These are phyloP conservation scores for Channa striata DNA, from an alignment of 2,797 vertebrate genomes.

Conservation along the genomic window DNA sequence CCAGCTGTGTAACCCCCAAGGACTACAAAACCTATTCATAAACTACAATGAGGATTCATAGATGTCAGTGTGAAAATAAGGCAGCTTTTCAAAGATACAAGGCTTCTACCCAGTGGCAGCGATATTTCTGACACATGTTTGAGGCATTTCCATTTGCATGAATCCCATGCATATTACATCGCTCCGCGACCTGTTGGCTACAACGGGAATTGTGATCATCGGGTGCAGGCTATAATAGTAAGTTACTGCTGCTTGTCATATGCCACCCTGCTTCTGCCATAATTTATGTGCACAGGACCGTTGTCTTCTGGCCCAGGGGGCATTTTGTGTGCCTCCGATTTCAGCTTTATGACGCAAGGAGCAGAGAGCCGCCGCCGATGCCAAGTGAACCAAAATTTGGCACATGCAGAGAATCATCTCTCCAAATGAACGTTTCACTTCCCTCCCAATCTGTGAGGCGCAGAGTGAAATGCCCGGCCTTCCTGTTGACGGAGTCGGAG, in stretches of 20 bases:
- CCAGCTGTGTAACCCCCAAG: constrained; percentile 76
- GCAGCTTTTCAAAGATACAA: constrained; percentile 69
- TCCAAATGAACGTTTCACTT: constrained; percentile 69
- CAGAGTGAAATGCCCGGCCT: constrained; percentile 26
- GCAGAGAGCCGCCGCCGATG: constrained; percentile 46
- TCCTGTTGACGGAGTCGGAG: constrained; percentile 39
- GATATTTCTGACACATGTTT: constrained; percentile 75
- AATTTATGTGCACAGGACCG: constrained; percentile 73
- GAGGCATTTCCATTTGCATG: constrained; percentile 76
- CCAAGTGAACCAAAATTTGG: constrained; percentile 52
- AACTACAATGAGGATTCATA: constrained; percentile 67
- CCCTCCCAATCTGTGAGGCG: constrained; percentile 44
- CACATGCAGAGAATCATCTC: constrained; percentile 42
- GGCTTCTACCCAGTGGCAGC: constrained; percentile 61
- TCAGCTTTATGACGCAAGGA: constrained; percentile 67
- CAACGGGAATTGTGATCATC: constrained; percentile 73
- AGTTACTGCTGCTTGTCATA: constrained; percentile 80
- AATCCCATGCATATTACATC: constrained; percentile 79
- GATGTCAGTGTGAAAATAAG: constrained; percentile 71
- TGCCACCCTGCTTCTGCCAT: constrained; percentile 70
- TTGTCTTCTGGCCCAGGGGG: constrained; percentile 71
- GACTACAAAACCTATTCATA: constrained; percentile 69
- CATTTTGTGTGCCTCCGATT: constrained; percentile 66
- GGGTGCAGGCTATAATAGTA: constrained; percentile 78
- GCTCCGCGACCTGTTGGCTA: constrained; percentile 72